Evolutionary conservation across 2,113 vertebrate genomes (phyloP), one percentile per base, ranked within the genome.

Genomic region (Dascyllus trimaculatus): DNA sequence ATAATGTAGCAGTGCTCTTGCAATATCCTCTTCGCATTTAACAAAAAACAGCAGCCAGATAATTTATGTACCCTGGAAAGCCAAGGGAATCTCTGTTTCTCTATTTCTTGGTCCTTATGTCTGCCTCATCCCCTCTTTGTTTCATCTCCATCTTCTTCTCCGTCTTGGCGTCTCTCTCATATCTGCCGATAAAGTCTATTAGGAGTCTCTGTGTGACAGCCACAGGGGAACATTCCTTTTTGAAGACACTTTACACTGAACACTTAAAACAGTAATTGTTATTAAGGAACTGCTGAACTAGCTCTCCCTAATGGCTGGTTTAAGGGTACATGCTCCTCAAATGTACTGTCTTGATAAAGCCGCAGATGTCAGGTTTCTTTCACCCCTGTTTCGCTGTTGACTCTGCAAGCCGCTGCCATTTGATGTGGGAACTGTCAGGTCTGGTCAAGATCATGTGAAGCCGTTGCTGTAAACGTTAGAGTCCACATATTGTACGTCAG

Each of bases 141-240:
- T 85, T 85, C 61, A 69, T 81, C 67, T 80, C 69, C 65, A 35
- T 69, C 52, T 78, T 73, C 64, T 32, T 71, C 61, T 67, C 22
- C 40, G 49, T 43, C 69, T 51, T 68, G 63, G 14, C 61, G 25
- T 32, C 52, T 67, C 78, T 74, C 65, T 84, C 59, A 62, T 65
- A 68, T 85, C 82, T 75, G 75, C 58, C 11, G 53, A 87, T 85
- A 69, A 88, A 82, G 81, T 78, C 83, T 83, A 73, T 89, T 81
- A 89, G 66, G 67, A 72, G 52, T 84, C 77, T 85, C 38, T 56
- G 54, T 73, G 35, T 73, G 54, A 64, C 57, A 63, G 68, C 82
- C 87, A 88, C 65, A 61, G 75, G 85, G 85, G 82, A 66, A 51
- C 46, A 38, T 67, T 90, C 35, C 26, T 46, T 85, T 87, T 84